Conservation (phyloP, 1,140 invertebrate species). For the Drosophila quadrilineata region DNA sequence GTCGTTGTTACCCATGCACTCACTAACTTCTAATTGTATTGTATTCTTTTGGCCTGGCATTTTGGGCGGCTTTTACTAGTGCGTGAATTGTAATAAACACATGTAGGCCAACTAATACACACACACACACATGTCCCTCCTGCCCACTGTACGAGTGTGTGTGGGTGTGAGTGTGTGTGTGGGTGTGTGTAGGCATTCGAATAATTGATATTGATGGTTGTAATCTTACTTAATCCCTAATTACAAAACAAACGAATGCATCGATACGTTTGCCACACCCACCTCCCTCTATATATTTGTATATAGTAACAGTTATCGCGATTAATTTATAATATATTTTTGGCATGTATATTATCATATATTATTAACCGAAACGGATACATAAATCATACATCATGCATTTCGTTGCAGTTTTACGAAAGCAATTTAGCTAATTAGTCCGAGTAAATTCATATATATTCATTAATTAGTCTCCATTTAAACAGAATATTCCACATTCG, state of each 20-base stretch:
- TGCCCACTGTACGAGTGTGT: too few species aligned
- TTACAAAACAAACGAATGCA: constrained; percentile 73
- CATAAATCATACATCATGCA: neutral
- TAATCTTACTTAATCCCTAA: constrained; percentile 79
- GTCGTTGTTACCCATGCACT: neutral
- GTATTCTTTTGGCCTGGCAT: constrained; percentile 18
- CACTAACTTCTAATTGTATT: neutral
- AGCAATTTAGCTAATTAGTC: constrained; percentile 41
- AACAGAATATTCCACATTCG: constrained; percentile 34
- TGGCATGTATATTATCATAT: neutral
- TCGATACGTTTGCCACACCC: constrained; percentile 16
- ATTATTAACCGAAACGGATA: neutral
- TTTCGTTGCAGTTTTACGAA: constrained; percentile 5
- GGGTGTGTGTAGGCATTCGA: constrained; percentile 38
- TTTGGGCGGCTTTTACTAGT: constrained; percentile 27
- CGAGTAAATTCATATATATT: neutral
- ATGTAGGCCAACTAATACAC: constrained; percentile 59
- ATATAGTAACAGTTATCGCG: neutral
- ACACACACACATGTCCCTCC: too few species aligned
- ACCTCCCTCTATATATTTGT: too few species aligned
- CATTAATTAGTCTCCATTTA: constrained; percentile 44
- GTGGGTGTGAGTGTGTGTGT: too few species aligned
- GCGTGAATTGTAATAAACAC: constrained; percentile 76
- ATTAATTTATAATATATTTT: constrained; percentile 1
- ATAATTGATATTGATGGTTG: constrained; percentile 79